Percentiles rank a stretch among this genome's conserved stretches.
Evolutionary conservation across 1,140 invertebrate species (phyloP).

Genomic region (Pseudomyrmex concolor): DNA sequence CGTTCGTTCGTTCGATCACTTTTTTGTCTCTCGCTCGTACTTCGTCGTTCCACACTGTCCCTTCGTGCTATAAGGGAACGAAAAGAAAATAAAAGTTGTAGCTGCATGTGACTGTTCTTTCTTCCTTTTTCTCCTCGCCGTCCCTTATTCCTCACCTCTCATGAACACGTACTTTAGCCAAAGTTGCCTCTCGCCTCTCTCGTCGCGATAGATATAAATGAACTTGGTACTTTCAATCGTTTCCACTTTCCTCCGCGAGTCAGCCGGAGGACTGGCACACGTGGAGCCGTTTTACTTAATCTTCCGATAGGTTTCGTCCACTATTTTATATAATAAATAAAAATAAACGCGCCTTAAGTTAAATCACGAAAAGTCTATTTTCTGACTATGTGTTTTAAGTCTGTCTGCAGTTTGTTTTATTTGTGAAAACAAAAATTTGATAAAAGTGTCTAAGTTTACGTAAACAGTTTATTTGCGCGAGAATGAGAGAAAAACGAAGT

Average conservation of each 20-base stretch:
- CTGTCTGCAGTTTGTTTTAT: too few relatives aligned
- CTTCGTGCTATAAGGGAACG: background rate
- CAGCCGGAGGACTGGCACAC: constrained; percentile 2
- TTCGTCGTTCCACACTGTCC: background rate
- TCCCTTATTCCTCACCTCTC: constrained; percentile 55
- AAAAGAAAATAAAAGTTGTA: constrained; percentile 74
- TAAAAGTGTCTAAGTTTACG: background rate
- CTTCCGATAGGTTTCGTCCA: constrained; percentile 17
- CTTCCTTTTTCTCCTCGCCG: constrained; percentile 54
- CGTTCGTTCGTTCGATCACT: constrained; percentile 29
- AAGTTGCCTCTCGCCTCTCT: constrained; percentile 39
- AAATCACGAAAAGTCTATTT: too few relatives aligned
- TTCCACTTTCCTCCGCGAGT: constrained; percentile 15
- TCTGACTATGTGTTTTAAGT: too few relatives aligned
- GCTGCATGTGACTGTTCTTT: constrained; percentile 61
- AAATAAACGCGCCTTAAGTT: constrained; percentile 22
- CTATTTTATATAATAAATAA: constrained; percentile 51
- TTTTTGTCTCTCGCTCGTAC: constrained; percentile 55
- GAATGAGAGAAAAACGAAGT: background rate
- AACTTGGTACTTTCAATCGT: constrained; percentile 67
- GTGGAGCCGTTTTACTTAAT: constrained; percentile 32
- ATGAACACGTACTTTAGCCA: constrained; percentile 63
- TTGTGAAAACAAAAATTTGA: too few relatives aligned
- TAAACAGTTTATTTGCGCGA: background rate
- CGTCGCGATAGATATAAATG: constrained; percentile 72